Evolutionary conservation across 2,797 vertebrate genomes (phyloP).

Genomic region (Pogoniulus pusillus): DNA sequence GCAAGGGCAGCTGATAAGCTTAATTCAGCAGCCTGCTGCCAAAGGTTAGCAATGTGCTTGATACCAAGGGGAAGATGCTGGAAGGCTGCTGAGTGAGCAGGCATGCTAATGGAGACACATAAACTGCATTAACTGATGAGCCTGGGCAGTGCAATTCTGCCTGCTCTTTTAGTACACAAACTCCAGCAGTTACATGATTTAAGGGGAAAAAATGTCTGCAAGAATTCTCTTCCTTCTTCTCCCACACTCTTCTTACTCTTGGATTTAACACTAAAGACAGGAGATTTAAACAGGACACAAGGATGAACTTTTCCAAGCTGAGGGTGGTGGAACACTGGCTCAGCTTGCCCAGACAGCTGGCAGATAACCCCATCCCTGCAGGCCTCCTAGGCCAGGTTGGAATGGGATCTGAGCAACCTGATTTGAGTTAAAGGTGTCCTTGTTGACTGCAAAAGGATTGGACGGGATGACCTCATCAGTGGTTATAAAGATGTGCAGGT

Average conservation of each 20-base stretch:
- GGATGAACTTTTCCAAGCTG: too few relatives aligned
- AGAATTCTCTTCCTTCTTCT: background rate
- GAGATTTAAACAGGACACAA: too few relatives aligned
- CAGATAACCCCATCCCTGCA: too few relatives aligned
- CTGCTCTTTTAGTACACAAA: background rate
- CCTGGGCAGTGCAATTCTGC: background rate
- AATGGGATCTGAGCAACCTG: too few relatives aligned
- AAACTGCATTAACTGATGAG: conserved; percentile 5
- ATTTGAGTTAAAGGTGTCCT: too few relatives aligned
- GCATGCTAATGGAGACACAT: conserved; percentile 18
- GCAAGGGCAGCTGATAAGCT: conserved; percentile 10
- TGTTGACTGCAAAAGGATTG: too few relatives aligned
- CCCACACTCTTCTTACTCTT: fast-evolving
- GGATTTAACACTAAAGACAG: too few relatives aligned
- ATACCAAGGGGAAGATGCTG: background rate
- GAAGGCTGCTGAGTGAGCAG: conserved; percentile 33
- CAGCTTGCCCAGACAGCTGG: too few relatives aligned
- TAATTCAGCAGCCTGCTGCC: conserved; percentile 34
- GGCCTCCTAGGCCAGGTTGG: too few relatives aligned
- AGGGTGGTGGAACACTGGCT: too few relatives aligned
- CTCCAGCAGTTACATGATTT: background rate
- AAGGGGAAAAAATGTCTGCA: background rate
- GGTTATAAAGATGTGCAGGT: too few relatives aligned
- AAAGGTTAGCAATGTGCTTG: conserved; percentile 11
- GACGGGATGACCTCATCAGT: too few relatives aligned